phyloP scores from a whole-genome alignment of 1,140 invertebrate species.

The Pectinophora gossypiella region DNA sequence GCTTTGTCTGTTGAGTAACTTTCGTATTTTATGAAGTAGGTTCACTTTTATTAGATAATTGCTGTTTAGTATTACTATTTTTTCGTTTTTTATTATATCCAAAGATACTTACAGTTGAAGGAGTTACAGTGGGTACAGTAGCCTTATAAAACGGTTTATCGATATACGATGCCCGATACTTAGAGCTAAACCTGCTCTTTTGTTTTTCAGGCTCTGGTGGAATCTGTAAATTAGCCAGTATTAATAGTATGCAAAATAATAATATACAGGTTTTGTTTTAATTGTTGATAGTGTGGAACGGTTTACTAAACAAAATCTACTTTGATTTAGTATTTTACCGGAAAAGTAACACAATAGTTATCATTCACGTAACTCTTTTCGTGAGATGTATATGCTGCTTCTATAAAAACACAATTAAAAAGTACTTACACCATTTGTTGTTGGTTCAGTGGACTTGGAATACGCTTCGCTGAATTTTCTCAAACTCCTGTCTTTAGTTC shows the following conservation, averaged over 20 bases:
- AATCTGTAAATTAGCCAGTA: constrained; percentile 47
- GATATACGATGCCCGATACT: constrained; percentile 62
- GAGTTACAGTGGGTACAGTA: constrained; percentile 68
- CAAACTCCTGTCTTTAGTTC: constrained; percentile 35
- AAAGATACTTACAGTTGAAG: constrained; percentile 69
- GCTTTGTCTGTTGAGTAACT: constrained; percentile 59
- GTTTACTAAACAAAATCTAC: constrained; percentile 6
- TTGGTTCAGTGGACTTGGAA: constrained; percentile 57
- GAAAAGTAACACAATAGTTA: too few species aligned
- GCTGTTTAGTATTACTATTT: neutral
- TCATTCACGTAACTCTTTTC: too few species aligned
- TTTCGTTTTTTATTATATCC: constrained; percentile 7
- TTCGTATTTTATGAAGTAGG: neutral
- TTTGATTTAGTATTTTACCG: too few species aligned
- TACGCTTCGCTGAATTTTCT: constrained; percentile 54
- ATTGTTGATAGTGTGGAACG: constrained; percentile 8
- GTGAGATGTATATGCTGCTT: too few species aligned
- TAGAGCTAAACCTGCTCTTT: constrained; percentile 70
- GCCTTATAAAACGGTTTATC: constrained; percentile 70
- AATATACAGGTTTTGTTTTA: too few species aligned
- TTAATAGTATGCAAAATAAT: constrained; percentile 15
- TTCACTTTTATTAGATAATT: neutral
- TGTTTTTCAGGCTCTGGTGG: constrained; percentile 54
- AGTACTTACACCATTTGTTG: constrained; percentile 62
- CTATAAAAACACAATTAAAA: too few species aligned